phyloP scores from a whole-genome alignment of 1,140 invertebrate species.

The Reticulitermes speratus region DNA sequence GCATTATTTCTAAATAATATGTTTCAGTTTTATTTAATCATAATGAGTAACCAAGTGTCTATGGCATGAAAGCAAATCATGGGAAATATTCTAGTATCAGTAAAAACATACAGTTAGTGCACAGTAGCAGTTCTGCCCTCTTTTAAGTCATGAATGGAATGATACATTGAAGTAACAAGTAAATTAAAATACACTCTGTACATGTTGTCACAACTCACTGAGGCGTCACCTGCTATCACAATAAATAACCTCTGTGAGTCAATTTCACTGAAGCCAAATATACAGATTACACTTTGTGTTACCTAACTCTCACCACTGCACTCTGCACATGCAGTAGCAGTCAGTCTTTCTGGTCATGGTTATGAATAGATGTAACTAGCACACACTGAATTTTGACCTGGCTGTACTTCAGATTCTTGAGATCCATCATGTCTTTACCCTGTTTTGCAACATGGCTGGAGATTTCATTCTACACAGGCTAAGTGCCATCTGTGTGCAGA shows the following conservation, averaged over 20 bases:
- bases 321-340: background rate
- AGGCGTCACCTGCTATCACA: background rate
- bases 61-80: background rate
- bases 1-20: background rate
- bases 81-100: background rate
- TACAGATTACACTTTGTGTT: background rate
- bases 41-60: background rate
- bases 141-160: background rate
- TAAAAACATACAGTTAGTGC: background rate
- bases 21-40: background rate
- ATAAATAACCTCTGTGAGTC: background rate
- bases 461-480: background rate
- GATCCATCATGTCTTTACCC: slow-evolving; percentile 2
- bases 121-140: background rate
- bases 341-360: background rate
- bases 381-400: background rate
- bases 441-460: background rate
- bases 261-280: slow-evolving; percentile 11
- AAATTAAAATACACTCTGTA: slow-evolving; percentile 14
- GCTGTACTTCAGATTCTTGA: background rate
- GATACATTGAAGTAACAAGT: slow-evolving; percentile 12
- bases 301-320: background rate
- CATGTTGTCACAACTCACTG: background rate
- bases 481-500: too few species aligned
- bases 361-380: background rate